Evolutionary conservation across 2,888 invertebrate species (phyloP).

Genomic region (Acholoe squamosa): DNA sequence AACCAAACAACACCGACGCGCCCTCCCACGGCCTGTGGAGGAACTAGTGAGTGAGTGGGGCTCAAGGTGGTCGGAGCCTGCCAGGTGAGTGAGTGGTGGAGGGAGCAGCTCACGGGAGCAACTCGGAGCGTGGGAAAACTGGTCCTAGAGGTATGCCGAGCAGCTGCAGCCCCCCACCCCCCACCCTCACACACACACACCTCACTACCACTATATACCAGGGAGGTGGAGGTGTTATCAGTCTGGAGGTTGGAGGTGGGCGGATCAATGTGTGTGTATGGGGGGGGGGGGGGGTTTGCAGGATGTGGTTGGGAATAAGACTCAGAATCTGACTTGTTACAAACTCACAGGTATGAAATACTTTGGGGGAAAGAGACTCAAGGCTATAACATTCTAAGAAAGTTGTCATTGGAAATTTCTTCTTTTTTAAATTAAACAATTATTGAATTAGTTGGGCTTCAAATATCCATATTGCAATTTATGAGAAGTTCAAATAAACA

Average conservation of each 20-base stretch:
- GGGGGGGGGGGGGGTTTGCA: conserved; percentile 24
- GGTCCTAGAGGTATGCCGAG: conserved; percentile 21
- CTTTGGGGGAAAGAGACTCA: too few relatives aligned
- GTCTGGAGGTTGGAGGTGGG: background rate
- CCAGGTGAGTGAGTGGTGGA: background rate
- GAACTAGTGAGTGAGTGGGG: background rate
- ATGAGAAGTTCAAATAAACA: too few relatives aligned
- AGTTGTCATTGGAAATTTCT: too few relatives aligned
- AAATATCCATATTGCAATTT: too few relatives aligned
- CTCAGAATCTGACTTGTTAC: background rate
- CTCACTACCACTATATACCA: too few relatives aligned
- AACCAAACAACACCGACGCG: background rate
- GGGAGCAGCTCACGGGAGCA: background rate
- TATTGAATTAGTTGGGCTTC: too few relatives aligned
- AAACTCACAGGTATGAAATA: too few relatives aligned
- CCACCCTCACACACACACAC: too few relatives aligned
- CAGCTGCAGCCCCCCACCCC: background rate
- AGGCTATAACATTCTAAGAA: too few relatives aligned
- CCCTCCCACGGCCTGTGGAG: background rate
- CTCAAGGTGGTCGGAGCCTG: conserved; percentile 20
- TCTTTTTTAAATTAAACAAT: too few relatives aligned
- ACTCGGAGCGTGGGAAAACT: conserved; percentile 28
- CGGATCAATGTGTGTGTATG: background rate
- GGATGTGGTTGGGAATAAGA: conserved; percentile 9
- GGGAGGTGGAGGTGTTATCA: conserved; percentile 33